phyloP scores from a whole-genome alignment of 1,140 invertebrate genomes.

The Drosophila serrata region DNA sequence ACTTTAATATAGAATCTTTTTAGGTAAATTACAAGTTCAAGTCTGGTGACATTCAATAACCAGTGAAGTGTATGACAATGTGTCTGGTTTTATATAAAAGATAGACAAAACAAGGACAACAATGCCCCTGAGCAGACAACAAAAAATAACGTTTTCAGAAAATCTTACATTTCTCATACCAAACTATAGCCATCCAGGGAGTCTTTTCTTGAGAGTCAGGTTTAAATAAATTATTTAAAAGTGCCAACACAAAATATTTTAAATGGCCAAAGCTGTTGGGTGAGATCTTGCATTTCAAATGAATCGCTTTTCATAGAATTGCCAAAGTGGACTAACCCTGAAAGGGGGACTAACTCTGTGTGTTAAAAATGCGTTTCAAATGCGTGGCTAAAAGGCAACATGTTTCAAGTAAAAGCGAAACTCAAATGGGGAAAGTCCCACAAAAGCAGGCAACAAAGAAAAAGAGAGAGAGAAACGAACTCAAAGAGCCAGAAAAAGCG shows the following conservation, averaged over 20 bases:
- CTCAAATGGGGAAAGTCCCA: conserved; percentile 7
- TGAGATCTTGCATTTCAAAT: conserved; percentile 35
- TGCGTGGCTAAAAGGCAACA: conserved; percentile 50
- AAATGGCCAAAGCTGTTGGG: conserved; percentile 22
- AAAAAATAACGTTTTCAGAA: conserved; percentile 23
- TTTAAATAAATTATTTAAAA: conserved; percentile 51
- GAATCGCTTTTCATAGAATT: conserved; percentile 8
- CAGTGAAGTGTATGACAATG: conserved; percentile 4
- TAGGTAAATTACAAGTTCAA: neutral
- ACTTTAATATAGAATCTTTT: neutral
- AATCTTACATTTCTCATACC: neutral
- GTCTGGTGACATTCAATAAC: neutral
- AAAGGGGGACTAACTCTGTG: conserved; percentile 1
- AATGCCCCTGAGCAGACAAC: conserved; percentile 32
- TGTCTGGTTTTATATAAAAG: conserved; percentile 21
- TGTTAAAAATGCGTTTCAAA: conserved; percentile 41
- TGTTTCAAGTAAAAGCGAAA: conserved; percentile 27
- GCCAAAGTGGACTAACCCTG: neutral
- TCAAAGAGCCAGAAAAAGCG: conserved; percentile 32
- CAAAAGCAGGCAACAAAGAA: conserved; percentile 19
- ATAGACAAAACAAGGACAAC: conserved; percentile 18
- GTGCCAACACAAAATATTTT: conserved; percentile 22
- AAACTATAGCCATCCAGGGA: neutral
- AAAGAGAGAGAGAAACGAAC: conserved; percentile 3
- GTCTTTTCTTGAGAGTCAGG: neutral